phyloP scores from a whole-genome alignment of 2,797 vertebrate species.

The Iguana delicatissima region DNA sequence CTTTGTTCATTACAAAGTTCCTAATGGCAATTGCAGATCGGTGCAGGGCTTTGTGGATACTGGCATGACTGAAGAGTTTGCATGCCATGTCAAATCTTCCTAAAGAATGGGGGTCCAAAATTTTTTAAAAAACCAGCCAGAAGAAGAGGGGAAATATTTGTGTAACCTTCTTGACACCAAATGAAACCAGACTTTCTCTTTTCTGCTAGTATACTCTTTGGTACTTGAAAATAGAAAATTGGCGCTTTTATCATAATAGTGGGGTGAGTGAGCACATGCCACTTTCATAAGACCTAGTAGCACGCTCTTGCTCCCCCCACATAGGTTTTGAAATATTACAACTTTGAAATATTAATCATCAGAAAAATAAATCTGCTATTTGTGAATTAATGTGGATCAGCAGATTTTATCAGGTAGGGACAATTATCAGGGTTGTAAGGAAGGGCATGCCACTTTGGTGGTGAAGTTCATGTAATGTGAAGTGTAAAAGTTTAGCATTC shows the following conservation, averaged over 20 bases:
- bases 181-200: conserved; percentile 17
- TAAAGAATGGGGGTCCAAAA: not conserved
- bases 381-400: not conserved
- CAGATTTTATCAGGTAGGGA: not conserved
- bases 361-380: not conserved
- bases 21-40: conserved; percentile 71
- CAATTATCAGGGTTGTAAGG: not conserved
- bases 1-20: conserved; percentile 65
- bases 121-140: conserved; percentile 4
- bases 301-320: not conserved
- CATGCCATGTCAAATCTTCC: conserved; percentile 10
- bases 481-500: not conserved
- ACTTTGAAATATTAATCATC: not conserved
- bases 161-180: not conserved
- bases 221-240: not conserved
- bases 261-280: not conserved
- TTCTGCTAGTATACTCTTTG: not conserved
- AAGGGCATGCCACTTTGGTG: too few relatives aligned
- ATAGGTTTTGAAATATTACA: not conserved
- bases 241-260: not conserved
- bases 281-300: not conserved
- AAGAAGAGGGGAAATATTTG: conserved; percentile 33
- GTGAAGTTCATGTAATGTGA: too few relatives aligned
- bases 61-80: conserved; percentile 43
- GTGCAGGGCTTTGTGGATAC: conserved; percentile 50